These are phyloP conservation scores for human DNA, from an alignment of 2,113 vertebrate species.

Conservation along the genomic window GRCh38 chr4:113379001-113379500, in stretches of 20 bases:
- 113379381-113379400: neutral
- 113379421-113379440: neutral
- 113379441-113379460: neutral
- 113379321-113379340: neutral
- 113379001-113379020: constrained; percentile 35
- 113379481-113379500: neutral
- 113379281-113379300: neutral
- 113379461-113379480: neutral
- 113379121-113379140: neutral
- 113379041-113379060: constrained; percentile 54
- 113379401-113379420: neutral
- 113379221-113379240: neutral
- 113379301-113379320: neutral
- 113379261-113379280: neutral
- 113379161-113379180: neutral
- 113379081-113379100: constrained; percentile 20
- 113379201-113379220: neutral
- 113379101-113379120: neutral
- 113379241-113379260: neutral
- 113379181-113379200: neutral
- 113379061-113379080: constrained; percentile 19
- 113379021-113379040: constrained; percentile 13
- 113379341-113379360: neutral
- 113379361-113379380: neutral
- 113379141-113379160: neutral